phyloP scores from a whole-genome alignment of 2,113 vertebrate species.

The Mungos mungo region DNA sequence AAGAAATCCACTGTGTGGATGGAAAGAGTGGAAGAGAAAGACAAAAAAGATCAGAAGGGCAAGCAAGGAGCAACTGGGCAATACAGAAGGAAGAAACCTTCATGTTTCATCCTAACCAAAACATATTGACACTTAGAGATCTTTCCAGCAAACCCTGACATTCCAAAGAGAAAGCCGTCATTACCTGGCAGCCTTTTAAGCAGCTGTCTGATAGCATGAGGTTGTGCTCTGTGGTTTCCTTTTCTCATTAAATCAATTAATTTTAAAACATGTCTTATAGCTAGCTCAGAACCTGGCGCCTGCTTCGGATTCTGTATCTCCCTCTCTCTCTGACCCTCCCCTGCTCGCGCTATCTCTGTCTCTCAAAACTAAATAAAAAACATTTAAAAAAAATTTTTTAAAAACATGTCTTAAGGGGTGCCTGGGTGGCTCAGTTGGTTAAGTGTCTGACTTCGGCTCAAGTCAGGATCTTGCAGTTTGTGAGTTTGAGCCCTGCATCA shows the following conservation, averaged over 20 bases:
- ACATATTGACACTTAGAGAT: not conserved
- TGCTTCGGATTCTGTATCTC: too few species aligned
- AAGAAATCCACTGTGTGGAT: not conserved
- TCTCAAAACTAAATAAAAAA: too few species aligned
- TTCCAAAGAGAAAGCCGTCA: not conserved
- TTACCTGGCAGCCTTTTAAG: too few species aligned
- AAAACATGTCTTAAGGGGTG: conserved; percentile 45
- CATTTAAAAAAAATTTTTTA: too few species aligned
- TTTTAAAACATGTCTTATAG: conserved; percentile 61
- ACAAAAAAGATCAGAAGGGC: not conserved
- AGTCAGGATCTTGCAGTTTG: too few species aligned
- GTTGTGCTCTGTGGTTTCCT: conserved; percentile 28
- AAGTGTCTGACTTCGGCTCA: too few species aligned
- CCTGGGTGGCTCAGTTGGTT: too few species aligned
- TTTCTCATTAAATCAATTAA: conserved; percentile 66
- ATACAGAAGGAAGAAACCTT: not conserved
- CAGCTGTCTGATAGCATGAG: not conserved
- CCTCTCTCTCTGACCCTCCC: too few species aligned
- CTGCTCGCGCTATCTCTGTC: too few species aligned
- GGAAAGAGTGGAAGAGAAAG: not conserved
- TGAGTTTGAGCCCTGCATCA: too few species aligned
- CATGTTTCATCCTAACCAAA: not conserved
- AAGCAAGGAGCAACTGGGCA: not conserved
- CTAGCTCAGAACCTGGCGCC: too few species aligned
- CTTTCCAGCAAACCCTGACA: not conserved